These are phyloP conservation scores for Mesorhabditis belari DNA, from an alignment of 2,888 invertebrate species.

Conservation along the genomic window DNA sequence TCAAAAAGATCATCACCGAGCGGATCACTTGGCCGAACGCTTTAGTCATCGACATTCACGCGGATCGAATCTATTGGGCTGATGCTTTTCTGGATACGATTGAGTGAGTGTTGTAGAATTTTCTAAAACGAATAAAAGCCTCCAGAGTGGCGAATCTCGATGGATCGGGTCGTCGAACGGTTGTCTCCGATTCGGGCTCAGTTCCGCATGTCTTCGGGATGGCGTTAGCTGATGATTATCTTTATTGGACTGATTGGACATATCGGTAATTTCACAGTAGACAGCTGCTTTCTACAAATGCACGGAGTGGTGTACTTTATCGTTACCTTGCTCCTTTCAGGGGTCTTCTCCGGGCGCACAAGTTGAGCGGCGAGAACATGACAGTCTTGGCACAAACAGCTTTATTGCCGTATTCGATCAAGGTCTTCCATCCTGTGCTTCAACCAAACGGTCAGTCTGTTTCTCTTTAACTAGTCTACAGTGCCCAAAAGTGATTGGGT, in stretches of 20 bases:
- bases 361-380: slow-evolving; percentile 82
- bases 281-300: background rate
- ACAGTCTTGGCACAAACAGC: slow-evolving; percentile 88
- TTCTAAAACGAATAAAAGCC: background rate
- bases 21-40: slow-evolving; percentile 96
- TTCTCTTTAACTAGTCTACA: background rate
- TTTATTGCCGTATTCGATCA: slow-evolving; percentile 86
- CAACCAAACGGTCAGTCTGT: slow-evolving; percentile 65
- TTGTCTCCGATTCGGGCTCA: slow-evolving; percentile 52
- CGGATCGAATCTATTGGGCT: slow-evolving; percentile 89
- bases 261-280: slow-evolving; percentile 16
- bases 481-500: too few relatives aligned
- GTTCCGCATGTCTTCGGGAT: slow-evolving; percentile 93
- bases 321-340: slow-evolving; percentile 1
- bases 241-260: slow-evolving; percentile 95
- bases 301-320: background rate
- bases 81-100: slow-evolving; percentile 92
- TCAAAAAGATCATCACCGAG: slow-evolving; percentile 70
- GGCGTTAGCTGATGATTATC: slow-evolving; percentile 79
- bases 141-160: slow-evolving; percentile 35
- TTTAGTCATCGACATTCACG: slow-evolving; percentile 79
- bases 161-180: slow-evolving; percentile 32
- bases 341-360: slow-evolving; percentile 59
- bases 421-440: slow-evolving; percentile 83
- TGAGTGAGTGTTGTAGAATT: too few relatives aligned